These are phyloP conservation scores for Antheraea yamamai DNA, from an alignment of 2,888 invertebrate species.

Conservation along the genomic window DNA sequence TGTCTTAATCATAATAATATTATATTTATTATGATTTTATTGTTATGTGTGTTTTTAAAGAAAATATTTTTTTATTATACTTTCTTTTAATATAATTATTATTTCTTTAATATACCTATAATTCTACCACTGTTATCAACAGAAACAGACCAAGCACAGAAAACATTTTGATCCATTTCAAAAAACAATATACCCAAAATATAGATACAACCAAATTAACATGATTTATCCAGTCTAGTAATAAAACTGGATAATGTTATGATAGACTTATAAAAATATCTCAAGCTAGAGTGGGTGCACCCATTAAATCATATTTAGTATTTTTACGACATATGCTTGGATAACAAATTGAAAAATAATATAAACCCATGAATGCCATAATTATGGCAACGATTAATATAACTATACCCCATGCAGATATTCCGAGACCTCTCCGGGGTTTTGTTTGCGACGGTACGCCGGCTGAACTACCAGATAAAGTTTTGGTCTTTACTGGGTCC, in stretches of 20 bases:
- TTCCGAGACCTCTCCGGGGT: slow-evolving; percentile 66
- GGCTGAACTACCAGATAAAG: slow-evolving; percentile 47
- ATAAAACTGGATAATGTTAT: background rate
- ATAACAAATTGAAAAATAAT: slow-evolving; percentile 86
- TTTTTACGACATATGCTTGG: slow-evolving; percentile 83
- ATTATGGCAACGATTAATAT: slow-evolving; percentile 77
- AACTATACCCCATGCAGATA: slow-evolving; percentile 86
- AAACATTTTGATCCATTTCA: background rate
- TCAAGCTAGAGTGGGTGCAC: slow-evolving; percentile 67
- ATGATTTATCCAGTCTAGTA: background rate
- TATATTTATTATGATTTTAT: background rate
- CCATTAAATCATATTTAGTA: slow-evolving; percentile 81
- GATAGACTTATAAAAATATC: background rate
- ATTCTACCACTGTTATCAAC: background rate
- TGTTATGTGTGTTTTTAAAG: background rate
- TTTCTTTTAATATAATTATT: background rate
- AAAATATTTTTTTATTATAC: background rate
- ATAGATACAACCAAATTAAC: background rate
- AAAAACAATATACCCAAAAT: background rate
- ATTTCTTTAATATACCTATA: background rate
- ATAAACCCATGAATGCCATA: slow-evolving; percentile 77
- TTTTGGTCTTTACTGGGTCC: slow-evolving; percentile 43
- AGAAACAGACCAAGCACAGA: background rate
- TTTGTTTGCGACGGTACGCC: slow-evolving; percentile 52
- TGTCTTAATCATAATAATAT: background rate